Percentiles rank a stretch among this genome's conserved stretches.
phyloP scores from a whole-genome alignment of 2,113 vertebrate species.

The Vidua macroura region DNA sequence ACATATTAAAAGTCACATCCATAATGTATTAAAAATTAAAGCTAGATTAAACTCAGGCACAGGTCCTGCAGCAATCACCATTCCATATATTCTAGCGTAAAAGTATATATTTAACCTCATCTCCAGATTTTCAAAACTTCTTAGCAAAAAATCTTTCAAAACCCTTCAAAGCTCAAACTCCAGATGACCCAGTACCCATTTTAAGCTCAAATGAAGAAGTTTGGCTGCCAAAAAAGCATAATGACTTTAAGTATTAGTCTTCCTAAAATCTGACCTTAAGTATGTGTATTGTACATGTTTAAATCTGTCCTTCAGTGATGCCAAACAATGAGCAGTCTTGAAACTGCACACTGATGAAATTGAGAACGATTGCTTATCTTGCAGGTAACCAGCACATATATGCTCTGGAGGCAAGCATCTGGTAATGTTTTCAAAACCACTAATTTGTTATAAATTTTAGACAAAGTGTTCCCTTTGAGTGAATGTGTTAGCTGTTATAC shows the following conservation, averaged over 20 bases:
- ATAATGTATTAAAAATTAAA: neutral
- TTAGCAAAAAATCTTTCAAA: neutral
- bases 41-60: neutral
- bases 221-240: neutral
- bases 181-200: neutral
- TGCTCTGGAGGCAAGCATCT: neutral
- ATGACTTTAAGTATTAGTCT: neutral
- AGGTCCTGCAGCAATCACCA: neutral
- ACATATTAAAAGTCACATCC: neutral
- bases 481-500: neutral
- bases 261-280: neutral
- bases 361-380: neutral
- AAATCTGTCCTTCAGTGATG: neutral
- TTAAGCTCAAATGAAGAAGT: neutral
- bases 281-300: neutral
- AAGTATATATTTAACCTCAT: neutral
- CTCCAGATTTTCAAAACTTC: neutral
- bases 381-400: neutral
- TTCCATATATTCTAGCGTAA: neutral
- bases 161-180: neutral
- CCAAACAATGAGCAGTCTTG: neutral
- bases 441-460: conserved; percentile 15
- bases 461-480: neutral
- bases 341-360: neutral
- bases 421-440: neutral